phyloP scores from a whole-genome alignment of 2,888 invertebrate species.

The Andrena bucephala region DNA sequence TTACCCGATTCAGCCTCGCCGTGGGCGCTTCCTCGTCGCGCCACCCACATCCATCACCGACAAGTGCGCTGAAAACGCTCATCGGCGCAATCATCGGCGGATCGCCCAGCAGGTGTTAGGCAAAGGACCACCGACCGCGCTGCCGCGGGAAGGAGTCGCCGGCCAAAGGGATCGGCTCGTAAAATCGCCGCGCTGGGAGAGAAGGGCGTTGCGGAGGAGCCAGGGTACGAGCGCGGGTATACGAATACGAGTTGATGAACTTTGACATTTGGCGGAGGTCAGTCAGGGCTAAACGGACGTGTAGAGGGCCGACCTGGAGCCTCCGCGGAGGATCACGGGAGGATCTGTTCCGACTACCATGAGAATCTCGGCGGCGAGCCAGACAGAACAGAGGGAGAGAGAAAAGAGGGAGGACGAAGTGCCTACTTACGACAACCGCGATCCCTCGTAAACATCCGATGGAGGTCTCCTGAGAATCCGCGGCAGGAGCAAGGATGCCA shows the following conservation, averaged over 20 bases:
- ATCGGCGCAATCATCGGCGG: constrained; percentile 34
- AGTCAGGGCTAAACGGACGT: constrained; percentile 22
- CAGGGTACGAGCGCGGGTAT: constrained; percentile 59
- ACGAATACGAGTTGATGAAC: constrained; percentile 52
- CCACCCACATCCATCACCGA: constrained; percentile 31
- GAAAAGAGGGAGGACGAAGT: constrained; percentile 54
- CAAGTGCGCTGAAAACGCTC: constrained; percentile 12
- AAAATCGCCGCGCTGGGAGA: not conserved
- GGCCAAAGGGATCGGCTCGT: constrained; percentile 11
- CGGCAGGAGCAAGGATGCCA: constrained; percentile 71
- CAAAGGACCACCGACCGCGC: constrained; percentile 46
- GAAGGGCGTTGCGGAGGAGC: no score
- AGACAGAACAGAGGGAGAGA: constrained; percentile 24
- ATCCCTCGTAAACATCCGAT: constrained; percentile 74
- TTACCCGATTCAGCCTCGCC: constrained; percentile 10
- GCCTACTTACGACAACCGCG: constrained; percentile 72
- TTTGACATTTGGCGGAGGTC: constrained; percentile 61
- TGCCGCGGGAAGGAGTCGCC: constrained; percentile 6
- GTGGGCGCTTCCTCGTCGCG: not conserved
- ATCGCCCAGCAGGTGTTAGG: constrained; percentile 51
- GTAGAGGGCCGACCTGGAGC: constrained; percentile 50
- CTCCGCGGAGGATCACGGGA: constrained; percentile 51
- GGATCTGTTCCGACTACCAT: constrained; percentile 65
- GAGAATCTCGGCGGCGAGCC: constrained; percentile 50
- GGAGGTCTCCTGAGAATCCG: constrained; percentile 72